Percentiles rank a stretch among this genome's conserved stretches.
These are phyloP conservation scores for Drosophila pruinosa DNA, from an alignment of 1,140 invertebrate genomes.

Conservation along the genomic window DNA sequence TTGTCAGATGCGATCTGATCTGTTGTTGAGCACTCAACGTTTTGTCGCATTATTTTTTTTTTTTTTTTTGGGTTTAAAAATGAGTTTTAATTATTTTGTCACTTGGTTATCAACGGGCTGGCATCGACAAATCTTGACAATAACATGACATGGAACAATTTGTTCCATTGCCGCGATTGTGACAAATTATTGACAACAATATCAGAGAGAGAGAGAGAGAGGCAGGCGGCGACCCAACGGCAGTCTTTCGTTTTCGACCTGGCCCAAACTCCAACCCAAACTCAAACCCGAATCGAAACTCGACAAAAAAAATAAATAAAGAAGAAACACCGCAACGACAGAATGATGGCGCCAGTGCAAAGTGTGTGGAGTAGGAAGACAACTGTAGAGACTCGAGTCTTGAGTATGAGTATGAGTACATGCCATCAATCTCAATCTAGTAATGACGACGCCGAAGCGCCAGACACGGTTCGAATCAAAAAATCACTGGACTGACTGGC, in stretches of 20 bases:
- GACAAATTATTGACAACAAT: slow-evolving; percentile 82
- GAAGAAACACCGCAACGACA: slow-evolving; percentile 14
- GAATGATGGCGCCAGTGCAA: slow-evolving; percentile 31
- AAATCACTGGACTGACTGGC: slow-evolving; percentile 19
- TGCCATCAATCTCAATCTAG: slow-evolving; percentile 78
- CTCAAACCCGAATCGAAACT: background rate
- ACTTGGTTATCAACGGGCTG: slow-evolving; percentile 66
- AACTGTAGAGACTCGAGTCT: too few species aligned
- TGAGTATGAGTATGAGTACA: slow-evolving; percentile 34
- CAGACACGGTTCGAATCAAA: slow-evolving; percentile 46
- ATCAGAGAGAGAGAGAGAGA: slow-evolving; percentile 27
- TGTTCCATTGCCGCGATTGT: slow-evolving; percentile 75
- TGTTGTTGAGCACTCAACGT: slow-evolving; percentile 42
- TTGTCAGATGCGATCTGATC: slow-evolving; percentile 8
- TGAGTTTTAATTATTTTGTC: slow-evolving; percentile 81
- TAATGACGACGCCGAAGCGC: slow-evolving; percentile 71
- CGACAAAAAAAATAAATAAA: slow-evolving; percentile 6
- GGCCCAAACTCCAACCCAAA: slow-evolving; percentile 8
- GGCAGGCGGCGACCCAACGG: slow-evolving; percentile 8
- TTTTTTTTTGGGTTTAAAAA: slow-evolving; percentile 44
- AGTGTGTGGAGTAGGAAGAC: background rate
- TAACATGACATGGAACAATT: slow-evolving; percentile 81
- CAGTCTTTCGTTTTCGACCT: slow-evolving; percentile 18
- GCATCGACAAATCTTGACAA: slow-evolving; percentile 76
- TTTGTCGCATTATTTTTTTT: slow-evolving; percentile 41